phyloP scores from a whole-genome alignment of 2,888 invertebrate species.

The Yponomeuta plumbellus region DNA sequence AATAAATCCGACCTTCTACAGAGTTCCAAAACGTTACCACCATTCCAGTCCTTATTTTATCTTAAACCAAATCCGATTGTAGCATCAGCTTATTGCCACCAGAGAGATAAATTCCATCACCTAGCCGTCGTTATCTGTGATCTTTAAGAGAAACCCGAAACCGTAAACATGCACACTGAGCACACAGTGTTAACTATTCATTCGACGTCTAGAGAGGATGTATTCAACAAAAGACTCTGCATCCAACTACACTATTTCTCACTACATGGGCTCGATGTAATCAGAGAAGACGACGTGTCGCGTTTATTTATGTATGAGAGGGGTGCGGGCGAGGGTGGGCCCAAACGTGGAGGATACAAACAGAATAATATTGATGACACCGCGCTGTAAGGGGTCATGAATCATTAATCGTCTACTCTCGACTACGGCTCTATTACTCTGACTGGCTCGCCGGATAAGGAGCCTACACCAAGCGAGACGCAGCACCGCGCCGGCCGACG shows the following conservation, averaged over 20 bases:
- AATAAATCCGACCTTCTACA: too few species aligned
- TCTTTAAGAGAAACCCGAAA: constrained; percentile 73
- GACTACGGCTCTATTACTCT: constrained; percentile 71
- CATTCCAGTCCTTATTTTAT: neutral
- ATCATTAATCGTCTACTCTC: constrained; percentile 75
- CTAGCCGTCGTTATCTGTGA: constrained; percentile 51
- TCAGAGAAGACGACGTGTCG: constrained; percentile 77
- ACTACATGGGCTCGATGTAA: constrained; percentile 76
- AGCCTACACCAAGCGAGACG: constrained; percentile 53
- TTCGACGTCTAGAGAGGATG: constrained; percentile 64
- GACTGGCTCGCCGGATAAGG: constrained; percentile 68
- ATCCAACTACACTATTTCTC: constrained; percentile 75
- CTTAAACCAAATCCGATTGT: constrained; percentile 57
- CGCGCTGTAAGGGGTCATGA: constrained; percentile 75
- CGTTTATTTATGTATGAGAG: constrained; percentile 75
- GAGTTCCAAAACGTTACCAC: too few species aligned
- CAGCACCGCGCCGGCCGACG: constrained; percentile 22
- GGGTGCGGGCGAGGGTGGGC: constrained; percentile 73
- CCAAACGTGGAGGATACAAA: constrained; percentile 71
- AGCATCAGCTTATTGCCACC: constrained; percentile 67
- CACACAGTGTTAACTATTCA: constrained; percentile 71
- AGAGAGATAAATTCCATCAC: constrained; percentile 67
- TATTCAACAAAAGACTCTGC: constrained; percentile 73
- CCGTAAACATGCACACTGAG: constrained; percentile 70
- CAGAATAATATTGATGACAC: constrained; percentile 78